Conservation (phyloP, 2,113 vertebrate genomes). For the Octodon degus region DNA sequence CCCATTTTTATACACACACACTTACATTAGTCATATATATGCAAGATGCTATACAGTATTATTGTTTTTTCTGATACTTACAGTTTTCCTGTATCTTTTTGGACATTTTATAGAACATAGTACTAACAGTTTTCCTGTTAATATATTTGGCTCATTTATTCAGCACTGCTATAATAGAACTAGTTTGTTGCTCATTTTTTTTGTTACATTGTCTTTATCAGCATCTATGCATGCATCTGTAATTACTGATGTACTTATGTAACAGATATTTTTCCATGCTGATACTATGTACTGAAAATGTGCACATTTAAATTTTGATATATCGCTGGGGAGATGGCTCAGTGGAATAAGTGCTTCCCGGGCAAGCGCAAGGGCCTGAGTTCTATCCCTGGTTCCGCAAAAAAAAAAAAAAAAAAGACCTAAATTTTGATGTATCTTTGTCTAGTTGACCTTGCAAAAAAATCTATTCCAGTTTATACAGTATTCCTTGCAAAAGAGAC, state of each 20-base stretch:
- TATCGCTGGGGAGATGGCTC: no score
- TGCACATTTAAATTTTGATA: slow-evolving; percentile 26
- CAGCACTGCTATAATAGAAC: background rate
- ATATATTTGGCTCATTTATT: slow-evolving; percentile 10
- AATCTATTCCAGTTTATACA: background rate
- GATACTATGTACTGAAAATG: slow-evolving; percentile 26
- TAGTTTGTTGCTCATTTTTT: background rate
- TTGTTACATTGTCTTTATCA: background rate
- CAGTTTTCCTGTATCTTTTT: background rate
- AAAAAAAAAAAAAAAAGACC: no score
- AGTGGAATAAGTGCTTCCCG: no score
- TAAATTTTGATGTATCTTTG: background rate
- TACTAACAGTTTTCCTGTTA: background rate
- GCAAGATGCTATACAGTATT: background rate
- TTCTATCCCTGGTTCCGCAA: no score
- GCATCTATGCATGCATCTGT: background rate
- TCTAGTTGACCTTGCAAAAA: background rate
- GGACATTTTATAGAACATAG: background rate
- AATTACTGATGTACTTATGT: background rate
- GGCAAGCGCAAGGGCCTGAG: no score
- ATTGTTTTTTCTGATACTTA: slow-evolving; percentile 19
- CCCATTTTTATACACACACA: background rate
- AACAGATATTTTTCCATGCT: no score
- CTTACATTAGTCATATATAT: background rate
- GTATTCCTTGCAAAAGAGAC: background rate